Evolutionary conservation across 2,888 invertebrate genomes (phyloP).

Genomic region (Drosophila diplacantha): DNA sequence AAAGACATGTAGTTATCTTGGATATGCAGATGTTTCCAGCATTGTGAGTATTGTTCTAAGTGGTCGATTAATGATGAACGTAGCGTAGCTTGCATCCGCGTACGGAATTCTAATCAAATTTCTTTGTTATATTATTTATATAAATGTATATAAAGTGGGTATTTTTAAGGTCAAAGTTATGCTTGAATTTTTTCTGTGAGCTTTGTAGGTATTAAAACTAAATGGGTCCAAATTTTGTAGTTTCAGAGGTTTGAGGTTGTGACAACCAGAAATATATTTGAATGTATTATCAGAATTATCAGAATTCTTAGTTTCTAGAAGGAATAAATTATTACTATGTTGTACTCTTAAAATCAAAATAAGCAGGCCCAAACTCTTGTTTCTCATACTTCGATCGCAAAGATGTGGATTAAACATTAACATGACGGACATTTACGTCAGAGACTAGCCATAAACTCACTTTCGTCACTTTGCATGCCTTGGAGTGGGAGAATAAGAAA

Average conservation of each 20-base stretch:
- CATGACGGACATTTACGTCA: not conserved
- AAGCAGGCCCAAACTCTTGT: not conserved
- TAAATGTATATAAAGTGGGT: not conserved
- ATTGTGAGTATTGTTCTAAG: not conserved
- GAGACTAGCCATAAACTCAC: not conserved
- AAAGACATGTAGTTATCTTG: not conserved
- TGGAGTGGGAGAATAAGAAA: not conserved
- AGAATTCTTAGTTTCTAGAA: not conserved
- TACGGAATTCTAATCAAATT: not conserved
- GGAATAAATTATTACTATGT: not conserved
- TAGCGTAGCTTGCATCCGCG: not conserved
- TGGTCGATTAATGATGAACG: not conserved
- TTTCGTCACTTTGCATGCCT: not conserved
- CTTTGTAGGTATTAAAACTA: not conserved
- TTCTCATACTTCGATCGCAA: not conserved
- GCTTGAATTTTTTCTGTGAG: not conserved
- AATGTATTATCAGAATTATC: not conserved
- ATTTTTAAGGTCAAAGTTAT: not conserved
- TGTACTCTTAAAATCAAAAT: not conserved
- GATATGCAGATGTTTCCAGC: not conserved
- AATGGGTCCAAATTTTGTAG: not conserved
- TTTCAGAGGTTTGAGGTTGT: not conserved
- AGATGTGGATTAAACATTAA: not conserved
- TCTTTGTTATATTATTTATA: not conserved
- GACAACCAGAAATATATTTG: not conserved